Base-by-base conservation (phyloP, 2,888 invertebrate species). In the Rosalia funebris region DNA sequence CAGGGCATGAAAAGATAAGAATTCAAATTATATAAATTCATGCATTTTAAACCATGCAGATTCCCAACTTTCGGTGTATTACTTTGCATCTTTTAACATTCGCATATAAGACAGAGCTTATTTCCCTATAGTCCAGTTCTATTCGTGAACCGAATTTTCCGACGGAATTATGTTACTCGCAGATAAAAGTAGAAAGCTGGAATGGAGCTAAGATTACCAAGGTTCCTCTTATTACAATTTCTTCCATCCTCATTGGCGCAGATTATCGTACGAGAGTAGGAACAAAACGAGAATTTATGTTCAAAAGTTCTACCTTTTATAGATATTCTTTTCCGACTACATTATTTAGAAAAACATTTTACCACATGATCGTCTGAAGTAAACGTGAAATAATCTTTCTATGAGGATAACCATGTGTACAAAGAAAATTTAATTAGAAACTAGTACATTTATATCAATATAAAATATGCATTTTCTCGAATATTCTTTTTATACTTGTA, bases 21-120 rank as follows among this genome's bases (percentile, higher is more conserved):
- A 71, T 69, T 70, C 66, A 72, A 72, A 74, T 73, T 73, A 63
- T 60, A 75, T 78, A 78, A 79, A 79, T 78, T 80, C 80, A 79
- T 81, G 78, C 77, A 80, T 79, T 78, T 73, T 75, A 78, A 78
- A 78, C 75, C 74, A 77, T 77, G 78, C 77, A 77, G 79, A 79
- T 79, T 79, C 77, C 73, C 72, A 74, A 73, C 75, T 77, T 72
- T 72, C 72, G 73, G 71, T 71, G 73, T 75, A 78, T 78, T 75
- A 78, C 75, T 79, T 77, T 80, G 79, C 79, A 80, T 80, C 78
- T 79, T 79, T 79, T 74, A 79, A 76, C 77, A 78, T 79, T 76
- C 74, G 74, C 72, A 73, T 71, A 70, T 67, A 74, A 77, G 78
- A 77, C 74, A 72, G 72, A 67, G 65, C 76, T 78, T 79, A 80